Evolutionary conservation across 2,888 invertebrate species (phyloP), one percentile per base, ranked within the genome.

Genomic region (Eilema depressum): DNA sequence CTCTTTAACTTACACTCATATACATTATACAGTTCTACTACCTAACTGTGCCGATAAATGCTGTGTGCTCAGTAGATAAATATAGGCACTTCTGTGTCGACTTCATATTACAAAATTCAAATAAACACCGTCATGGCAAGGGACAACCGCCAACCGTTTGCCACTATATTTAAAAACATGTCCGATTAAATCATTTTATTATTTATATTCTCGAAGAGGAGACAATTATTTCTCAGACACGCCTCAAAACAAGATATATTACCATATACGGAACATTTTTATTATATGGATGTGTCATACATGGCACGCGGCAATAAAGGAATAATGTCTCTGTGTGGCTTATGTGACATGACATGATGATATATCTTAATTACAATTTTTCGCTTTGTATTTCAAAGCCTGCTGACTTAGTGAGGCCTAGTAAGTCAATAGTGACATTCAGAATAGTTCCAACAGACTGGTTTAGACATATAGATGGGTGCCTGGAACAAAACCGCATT

Each of bases 221-320:
- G 53, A 53, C 20, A 8, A 41, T 17, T 63, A 17, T 41, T 10
- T 20, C 25, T 20, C 37, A 33, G 33, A 25, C 3, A 63, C 63
- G 20, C 23, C 20, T 63, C 30, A 41, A 63, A 63, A 14, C 4
- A 41, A 41, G 26, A 41, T 41, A 41, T 63, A 26, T 41, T 26
- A 11, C 63, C 63, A 63, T 20, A 41, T 63, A 63, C 26, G 63
- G 4, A 25, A 23, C 37, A 26, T 63, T 20, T 63, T 63, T 41
- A 41, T 63, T 37, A 20, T 26, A 63, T 25, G 25, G 11, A n/a
- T 37, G 25, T 10, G 63, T 41, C 63, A 41, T 63, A 63, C 25
- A 63, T 63, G 25, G 26, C 26, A 63, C 10, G 20, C 26, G 41
- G 26, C 17, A 41, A 23, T 8, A 23, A 25, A 53, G n/a, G 2